These are phyloP conservation scores for Hypanus sabinus DNA, from an alignment of 2,113 vertebrate genomes.

Conservation along the genomic window DNA sequence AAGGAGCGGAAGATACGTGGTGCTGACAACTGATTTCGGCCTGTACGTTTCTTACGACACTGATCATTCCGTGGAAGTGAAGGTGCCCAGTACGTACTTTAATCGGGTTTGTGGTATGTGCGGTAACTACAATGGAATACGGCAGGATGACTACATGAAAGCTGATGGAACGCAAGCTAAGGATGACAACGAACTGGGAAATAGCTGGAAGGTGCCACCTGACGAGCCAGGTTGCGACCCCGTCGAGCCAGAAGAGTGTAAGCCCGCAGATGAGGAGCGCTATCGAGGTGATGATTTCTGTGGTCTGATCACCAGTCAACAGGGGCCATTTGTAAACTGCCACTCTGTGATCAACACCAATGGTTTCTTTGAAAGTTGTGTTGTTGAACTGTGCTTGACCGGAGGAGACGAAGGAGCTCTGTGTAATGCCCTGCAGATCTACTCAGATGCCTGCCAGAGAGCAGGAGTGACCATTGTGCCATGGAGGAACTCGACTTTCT, in stretches of 20 bases:
- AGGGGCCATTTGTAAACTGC: conserved; percentile 61
- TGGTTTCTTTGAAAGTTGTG: conserved; percentile 62
- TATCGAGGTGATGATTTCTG: conserved; percentile 58
- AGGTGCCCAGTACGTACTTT: conserved; percentile 56
- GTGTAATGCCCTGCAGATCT: conserved; percentile 56
- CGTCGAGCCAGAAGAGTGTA: conserved; percentile 49
- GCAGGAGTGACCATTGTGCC: conserved; percentile 52
- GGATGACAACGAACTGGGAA: conserved; percentile 47
- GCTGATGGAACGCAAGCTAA: conserved; percentile 48
- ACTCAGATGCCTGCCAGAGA: conserved; percentile 56
- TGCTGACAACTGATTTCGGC: conserved; percentile 56
- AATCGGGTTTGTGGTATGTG: conserved; percentile 69
- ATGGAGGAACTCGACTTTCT: conserved; percentile 67
- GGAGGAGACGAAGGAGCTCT: conserved; percentile 50
- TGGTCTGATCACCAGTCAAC: conserved; percentile 54
- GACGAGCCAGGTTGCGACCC: conserved; percentile 51
- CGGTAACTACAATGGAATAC: conserved; percentile 65
- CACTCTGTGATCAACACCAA: conserved; percentile 50
- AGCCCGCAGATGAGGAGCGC: conserved; percentile 44
- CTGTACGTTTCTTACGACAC: conserved; percentile 59
- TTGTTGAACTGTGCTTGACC: conserved; percentile 59
- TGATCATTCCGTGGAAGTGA: conserved; percentile 58
- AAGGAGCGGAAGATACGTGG: conserved; percentile 51
- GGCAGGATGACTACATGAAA: conserved; percentile 57
- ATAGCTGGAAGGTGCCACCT: conserved; percentile 56